Evolutionary conservation across 2,113 vertebrate genomes (phyloP), one percentile per base, ranked within the genome.

Genomic region (Gymnogyps californianus): DNA sequence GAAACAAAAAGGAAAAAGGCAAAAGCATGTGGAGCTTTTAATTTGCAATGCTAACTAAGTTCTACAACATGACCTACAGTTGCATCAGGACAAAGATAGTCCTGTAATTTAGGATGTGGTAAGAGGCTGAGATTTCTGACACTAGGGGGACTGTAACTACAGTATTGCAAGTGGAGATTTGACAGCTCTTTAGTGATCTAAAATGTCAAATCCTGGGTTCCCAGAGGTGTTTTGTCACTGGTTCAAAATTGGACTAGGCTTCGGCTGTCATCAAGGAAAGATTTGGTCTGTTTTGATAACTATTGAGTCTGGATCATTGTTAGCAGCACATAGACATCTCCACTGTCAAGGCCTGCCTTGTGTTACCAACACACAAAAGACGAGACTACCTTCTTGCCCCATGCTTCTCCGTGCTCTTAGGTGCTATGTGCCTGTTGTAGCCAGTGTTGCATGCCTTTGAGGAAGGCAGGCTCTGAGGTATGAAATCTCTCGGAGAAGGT

Each of bases 401-500:
- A 0, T 22, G 13, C 12, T 70, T 11, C 51, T 81, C 42, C 0
- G 0, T 38, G 22, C 11, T 55, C 9, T 21, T 12, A 10, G 38
- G 49, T 55, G 52, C 29, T 71, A 29, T 3, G 6, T 44, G 42
- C n/a, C 57, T 36, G 8, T n/a, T 59, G 31, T 7, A 64, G 38
- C 20, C 61, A 54, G 17, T 1, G 0, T 1, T 51, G 14, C 4
- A 3, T 13, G 22, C 16, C 67, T 81, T 36, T 59, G 40, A 70
- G 55, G 42, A 38, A 72, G 57, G 55, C 13, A 38, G 29, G 3
- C 15, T 67, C 24, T 5, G 34, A 75, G 16, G 19, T 32, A 5
- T 13, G 32, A 66, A 67, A 19, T 18, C 18, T 71, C 46, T 20
- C 3, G 2, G 31, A 49, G 46, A 70, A 42, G 3, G 9, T 55